These are phyloP conservation scores for Cataglyphis hispanica DNA, from an alignment of 1,140 invertebrate species.

Conservation along the genomic window DNA sequence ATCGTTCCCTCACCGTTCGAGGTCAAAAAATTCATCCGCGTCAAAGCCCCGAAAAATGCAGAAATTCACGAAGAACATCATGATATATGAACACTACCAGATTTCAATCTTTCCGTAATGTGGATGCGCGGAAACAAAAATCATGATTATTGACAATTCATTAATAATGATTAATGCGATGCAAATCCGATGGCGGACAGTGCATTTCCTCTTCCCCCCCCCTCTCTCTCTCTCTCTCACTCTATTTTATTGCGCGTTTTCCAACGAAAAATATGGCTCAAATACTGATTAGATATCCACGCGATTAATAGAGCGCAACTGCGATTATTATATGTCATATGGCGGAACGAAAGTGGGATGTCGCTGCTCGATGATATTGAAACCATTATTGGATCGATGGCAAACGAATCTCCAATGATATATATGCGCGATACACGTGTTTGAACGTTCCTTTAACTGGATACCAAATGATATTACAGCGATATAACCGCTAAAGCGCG, in stretches of 20 bases:
- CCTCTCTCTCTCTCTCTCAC: too few species aligned
- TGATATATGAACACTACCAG: not conserved
- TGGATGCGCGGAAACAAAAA: not conserved
- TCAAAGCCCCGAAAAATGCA: slow-evolving; percentile 32
- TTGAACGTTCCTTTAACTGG: slow-evolving; percentile 22
- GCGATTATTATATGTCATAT: slow-evolving; percentile 56
- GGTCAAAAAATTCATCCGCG: slow-evolving; percentile 35
- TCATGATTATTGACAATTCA: not conserved
- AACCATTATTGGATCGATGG: slow-evolving; percentile 16
- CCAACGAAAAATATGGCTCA: slow-evolving; percentile 53
- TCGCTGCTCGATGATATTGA: slow-evolving; percentile 10
- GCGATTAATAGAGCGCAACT: slow-evolving; percentile 43
- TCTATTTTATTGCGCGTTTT: not conserved
- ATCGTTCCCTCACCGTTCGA: not conserved
- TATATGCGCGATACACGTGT: not conserved
- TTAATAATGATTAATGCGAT: slow-evolving; percentile 47
- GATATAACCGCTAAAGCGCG: slow-evolving; percentile 22
- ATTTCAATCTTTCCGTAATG: slow-evolving; percentile 10
- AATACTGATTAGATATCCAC: slow-evolving; percentile 46
- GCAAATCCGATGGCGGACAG: not conserved
- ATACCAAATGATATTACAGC: slow-evolving; percentile 31
- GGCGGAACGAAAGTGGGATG: slow-evolving; percentile 42
- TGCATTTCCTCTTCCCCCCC: too few species aligned
- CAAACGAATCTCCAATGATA: slow-evolving; percentile 18
- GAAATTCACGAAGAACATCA: not conserved